Base-by-base conservation (phyloP, 2,797 vertebrate species). In the Darevskia mixta region DNA sequence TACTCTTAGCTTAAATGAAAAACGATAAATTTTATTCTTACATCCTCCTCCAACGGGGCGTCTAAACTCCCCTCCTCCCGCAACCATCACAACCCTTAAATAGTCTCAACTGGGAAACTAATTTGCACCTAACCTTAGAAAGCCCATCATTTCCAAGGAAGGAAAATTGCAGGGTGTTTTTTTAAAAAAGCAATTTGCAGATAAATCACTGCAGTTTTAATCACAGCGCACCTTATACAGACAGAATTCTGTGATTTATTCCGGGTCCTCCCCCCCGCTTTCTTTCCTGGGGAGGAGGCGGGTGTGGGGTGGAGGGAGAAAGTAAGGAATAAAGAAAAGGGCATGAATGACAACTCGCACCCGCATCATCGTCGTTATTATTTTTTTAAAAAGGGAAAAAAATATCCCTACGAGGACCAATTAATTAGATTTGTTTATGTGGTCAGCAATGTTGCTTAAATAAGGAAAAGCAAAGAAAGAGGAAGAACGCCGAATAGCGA, bases 201-300 rank as follows among this genome's bases (percentile, higher is more conserved):
- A 87, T 92, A 92, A 92, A 89, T 93, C 84, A 43, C 84, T 82
- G 87, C 41, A 66, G 8, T 67, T 9, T 88, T 94, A 93, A 87
- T 86, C 90, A 91, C 79, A 80, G 83, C 41, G 27, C 76, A 87
- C 76, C 83, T 27, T 79, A 80, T 8, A 86, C 86, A 17, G 87
- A 77, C 86, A 72, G 87, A 73, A 29, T 80, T 27, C 81, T 11
- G n/a, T 90, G 93, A 94, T 94, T 94, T 92, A 95, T 94, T 92
- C 41, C 17, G 38, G 38, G 55, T 29, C 66, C 13, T 6, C 7
- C 25, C 58, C 61, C 18, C 72, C 2, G 10, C 20, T 20, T 49
- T 35, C 18, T 45, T 55, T 58, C 35, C 8, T 61, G 67, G 35
- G 49, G 76, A n/a, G 29, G 71, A 61, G 20, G 49, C n/a, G 35